Base-by-base conservation (phyloP, 2,888 invertebrate genomes). In the Cephus pygmeus region DNA sequence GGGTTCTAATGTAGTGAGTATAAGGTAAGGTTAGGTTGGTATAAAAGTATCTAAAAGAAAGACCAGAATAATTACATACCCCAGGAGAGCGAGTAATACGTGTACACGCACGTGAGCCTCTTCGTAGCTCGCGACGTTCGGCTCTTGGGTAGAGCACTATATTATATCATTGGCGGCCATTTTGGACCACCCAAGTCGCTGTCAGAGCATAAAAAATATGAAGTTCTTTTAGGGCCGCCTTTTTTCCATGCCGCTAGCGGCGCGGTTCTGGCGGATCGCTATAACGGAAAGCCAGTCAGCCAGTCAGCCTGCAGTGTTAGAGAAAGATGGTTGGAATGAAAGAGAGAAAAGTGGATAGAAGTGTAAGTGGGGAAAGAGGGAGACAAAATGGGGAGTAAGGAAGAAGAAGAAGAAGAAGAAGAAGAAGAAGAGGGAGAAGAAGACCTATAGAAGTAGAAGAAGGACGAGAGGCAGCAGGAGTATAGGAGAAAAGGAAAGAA, bases 151-250 rank as follows among this genome's bases (percentile, higher is more conserved):
- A 85, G 86, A 88, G 88, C 88, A 89, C 88, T 90, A 89, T 90
- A 90, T 91, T 90, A 91, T 91, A 91, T 91, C 90, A 91, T 90
- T 90, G 91, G 88, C 91, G 90, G 91, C 91, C 91, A 91, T 91
- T 91, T 91, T 91, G 91, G 91, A 91, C 91, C 91, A 91, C 91
- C 91, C 91, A 91, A 91, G 91, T 88, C 82, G 90, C 90, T 90
- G 91, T 90, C 91, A 88, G 90, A 88, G 89, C 87, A 91, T 91
- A 91, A 91, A 91, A 91, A 91, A 91, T 91, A 91, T 91, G 88
- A 91, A 91, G 90, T 91, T 91, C 91, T 91, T 91, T 91, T 90
- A 91, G 91, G 91, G 90, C 91, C 91, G 90, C 91, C 91, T 91
- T 91, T 91, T 91, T 91, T 90, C 89, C 87, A 85, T 90, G 89